Percentiles rank a stretch among this genome's conserved stretches.
Evolutionary conservation across 2,888 invertebrate species (phyloP).

Genomic region (Acanthoscelides obtectus): DNA sequence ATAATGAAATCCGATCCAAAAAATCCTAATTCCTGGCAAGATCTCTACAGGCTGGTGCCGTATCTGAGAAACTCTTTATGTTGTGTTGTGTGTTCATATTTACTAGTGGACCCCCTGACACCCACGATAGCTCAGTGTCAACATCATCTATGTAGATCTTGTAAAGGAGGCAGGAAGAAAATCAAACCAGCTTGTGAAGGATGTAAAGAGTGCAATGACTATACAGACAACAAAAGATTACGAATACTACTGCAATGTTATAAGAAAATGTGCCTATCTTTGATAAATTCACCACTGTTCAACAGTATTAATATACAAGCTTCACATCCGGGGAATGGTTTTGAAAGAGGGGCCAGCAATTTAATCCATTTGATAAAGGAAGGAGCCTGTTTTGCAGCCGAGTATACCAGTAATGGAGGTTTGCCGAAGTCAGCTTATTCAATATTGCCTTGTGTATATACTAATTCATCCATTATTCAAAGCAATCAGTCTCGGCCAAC

Average conservation of each 20-base stretch:
- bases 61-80: conserved; percentile 82
- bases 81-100: conserved; percentile 83
- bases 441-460: conserved; percentile 69
- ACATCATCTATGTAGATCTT: conserved; percentile 83
- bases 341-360: conserved; percentile 52
- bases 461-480: conserved; percentile 48
- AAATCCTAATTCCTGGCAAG: conserved; percentile 71
- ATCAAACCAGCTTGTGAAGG: conserved; percentile 79
- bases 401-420: conserved; percentile 68
- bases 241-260: conserved; percentile 82
- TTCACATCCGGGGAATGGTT: conserved; percentile 52
- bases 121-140: conserved; percentile 76
- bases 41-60: conserved; percentile 77
- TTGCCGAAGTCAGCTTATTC: conserved; percentile 71
- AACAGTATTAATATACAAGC: conserved; percentile 52
- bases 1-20: conserved; percentile 70
- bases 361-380: conserved; percentile 74
- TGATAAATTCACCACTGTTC: conserved; percentile 70
- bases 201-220: conserved; percentile 80
- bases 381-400: conserved; percentile 72
- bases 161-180: conserved; percentile 79
- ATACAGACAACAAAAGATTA: conserved; percentile 76
- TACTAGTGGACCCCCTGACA: conserved; percentile 76
- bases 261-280: conserved; percentile 80
- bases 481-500: conserved; percentile 45